phyloP scores from a whole-genome alignment of 37 sponge, comb jelly and placozoan genomes.

The Amphimedon queenslandica region DNA sequence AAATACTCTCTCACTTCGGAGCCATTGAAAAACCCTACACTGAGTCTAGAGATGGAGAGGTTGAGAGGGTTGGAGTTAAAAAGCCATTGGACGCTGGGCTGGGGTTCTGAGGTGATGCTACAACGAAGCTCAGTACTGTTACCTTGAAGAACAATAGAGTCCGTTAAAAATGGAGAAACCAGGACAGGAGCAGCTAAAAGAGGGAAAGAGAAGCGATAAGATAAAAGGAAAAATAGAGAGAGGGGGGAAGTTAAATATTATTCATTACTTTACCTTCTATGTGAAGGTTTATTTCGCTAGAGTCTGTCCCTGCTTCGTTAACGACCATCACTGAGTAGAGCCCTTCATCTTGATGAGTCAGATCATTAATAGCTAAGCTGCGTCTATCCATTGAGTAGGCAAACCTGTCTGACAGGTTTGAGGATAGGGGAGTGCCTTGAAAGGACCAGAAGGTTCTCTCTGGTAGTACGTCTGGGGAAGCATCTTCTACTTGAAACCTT shows the following conservation, averaged over 20 bases:
- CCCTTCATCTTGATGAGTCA: neutral
- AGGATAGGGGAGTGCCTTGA: neutral
- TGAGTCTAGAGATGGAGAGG: neutral
- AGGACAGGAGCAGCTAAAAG: slow-evolving; percentile 10
- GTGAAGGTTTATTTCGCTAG: neutral
- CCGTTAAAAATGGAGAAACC: neutral
- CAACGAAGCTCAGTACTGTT: neutral
- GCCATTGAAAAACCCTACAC: neutral
- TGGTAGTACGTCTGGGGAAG: slow-evolving; percentile 1
- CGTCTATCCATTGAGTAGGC: neutral
- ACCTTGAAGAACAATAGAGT: neutral
- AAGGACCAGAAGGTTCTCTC: neutral
- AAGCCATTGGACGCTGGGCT: neutral
- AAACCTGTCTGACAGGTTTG: neutral
- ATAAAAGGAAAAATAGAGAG: neutral
- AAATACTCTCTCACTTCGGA: neutral
- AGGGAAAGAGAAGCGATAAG: neutral
- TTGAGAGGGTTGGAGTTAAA: neutral
- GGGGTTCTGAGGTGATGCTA: neutral
- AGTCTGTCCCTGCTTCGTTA: neutral
- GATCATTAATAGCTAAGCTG: neutral
- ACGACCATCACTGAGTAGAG: neutral
- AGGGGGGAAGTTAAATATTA: neutral
- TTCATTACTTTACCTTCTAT: neutral
- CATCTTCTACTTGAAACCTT: neutral